Conservation (phyloP, 2,113 vertebrate species). For the Hyperoodon ampullatus region DNA sequence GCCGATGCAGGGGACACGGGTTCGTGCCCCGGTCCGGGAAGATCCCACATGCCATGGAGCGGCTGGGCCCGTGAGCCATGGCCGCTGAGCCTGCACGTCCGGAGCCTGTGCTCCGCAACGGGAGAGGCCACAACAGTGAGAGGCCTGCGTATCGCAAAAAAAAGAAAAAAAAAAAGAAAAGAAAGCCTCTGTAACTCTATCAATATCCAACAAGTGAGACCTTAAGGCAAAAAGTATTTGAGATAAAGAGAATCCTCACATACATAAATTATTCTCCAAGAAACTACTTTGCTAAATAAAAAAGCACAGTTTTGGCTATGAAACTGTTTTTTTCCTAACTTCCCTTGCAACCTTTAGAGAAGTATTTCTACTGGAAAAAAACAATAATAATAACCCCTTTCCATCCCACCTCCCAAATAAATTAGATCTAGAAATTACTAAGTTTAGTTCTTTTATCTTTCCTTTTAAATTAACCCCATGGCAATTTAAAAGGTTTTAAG, state of each 20-base stretch:
- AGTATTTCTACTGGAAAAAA: background rate
- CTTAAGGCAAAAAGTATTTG: background rate
- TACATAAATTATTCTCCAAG: background rate
- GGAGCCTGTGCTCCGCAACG: no score
- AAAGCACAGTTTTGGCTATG: background rate
- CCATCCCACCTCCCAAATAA: background rate
- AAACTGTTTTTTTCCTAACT: background rate
- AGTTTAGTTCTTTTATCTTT: background rate
- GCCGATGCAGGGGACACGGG: no score
- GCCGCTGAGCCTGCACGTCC: no score
- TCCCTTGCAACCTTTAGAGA: background rate
- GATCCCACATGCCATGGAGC: no score
- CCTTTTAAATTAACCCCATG: background rate
- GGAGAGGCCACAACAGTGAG: no score
- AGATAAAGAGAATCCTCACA: background rate
- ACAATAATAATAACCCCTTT: background rate
- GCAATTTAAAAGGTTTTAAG: background rate
- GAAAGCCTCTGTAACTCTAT: background rate
- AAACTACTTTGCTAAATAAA: background rate
- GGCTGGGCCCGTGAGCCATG: no score
- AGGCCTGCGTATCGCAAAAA: no score
- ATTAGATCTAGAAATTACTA: conserved; percentile 26
- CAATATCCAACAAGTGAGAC: background rate
- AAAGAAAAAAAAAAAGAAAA: background rate
- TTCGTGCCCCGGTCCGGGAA: no score